Evolutionary conservation across 2,797 vertebrate genomes (phyloP), one percentile per base, ranked within the genome.

Genomic region (Urosaurus nigricauda): DNA sequence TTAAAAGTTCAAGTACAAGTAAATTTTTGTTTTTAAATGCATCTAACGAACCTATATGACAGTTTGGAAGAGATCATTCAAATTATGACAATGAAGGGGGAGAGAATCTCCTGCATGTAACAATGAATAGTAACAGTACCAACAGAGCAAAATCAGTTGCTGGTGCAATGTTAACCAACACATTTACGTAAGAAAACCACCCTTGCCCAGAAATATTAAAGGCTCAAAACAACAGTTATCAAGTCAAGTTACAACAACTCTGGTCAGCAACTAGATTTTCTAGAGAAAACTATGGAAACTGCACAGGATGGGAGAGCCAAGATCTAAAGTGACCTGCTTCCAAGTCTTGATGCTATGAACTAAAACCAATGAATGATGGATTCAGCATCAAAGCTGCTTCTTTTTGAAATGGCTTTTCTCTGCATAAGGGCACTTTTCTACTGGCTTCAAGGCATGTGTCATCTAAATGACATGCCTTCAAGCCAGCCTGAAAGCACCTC

Each of bases 181-280:
- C 47, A 70, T 71, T 83, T 47, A 68, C 9, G 21, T 68, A 47
- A 17, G 26, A 68, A 83, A 74, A n/a, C 16, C 5, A 17, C 43
- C 29, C 84, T 58, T 32, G 56, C 51, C 40, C 71, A 77, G 53
- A 74, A 77, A 77, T 58, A 16, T 75, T 74, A 85, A 75, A 85
- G 6, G 35, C 26, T 32, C 35, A 80, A 13, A 58, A 21, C 51
- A 58, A 58, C 2, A 58, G 51, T 80, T 8, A 80, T 63, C 60
- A 26, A 40, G n/a, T 63, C 35, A 81, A 35, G 26, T 82, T 65
- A 82, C 43, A 65, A 83, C n/a, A 68, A 24, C 60, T 82, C 12
- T 65, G 21, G 58, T 82, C 58, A 82, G 32, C 16, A 84, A 37
- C 9, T 73, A 9, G 4, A 51, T 53, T 71, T 73, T 32, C 21